Conservation (phyloP, 1,140 invertebrate species). For the Phocides pigmalion region DNA sequence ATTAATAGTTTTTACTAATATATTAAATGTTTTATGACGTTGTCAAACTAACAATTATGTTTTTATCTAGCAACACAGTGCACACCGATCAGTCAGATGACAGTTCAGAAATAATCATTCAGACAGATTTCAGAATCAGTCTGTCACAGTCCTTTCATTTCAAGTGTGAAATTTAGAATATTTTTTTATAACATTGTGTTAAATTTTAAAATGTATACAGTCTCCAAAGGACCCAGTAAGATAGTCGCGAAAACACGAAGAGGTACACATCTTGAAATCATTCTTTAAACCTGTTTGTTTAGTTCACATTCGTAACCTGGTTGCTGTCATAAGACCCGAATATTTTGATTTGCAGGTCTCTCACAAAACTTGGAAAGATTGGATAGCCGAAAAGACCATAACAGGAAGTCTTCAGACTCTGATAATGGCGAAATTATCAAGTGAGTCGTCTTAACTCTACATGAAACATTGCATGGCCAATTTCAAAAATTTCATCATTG, state of each 20-base stretch:
- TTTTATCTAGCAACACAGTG: not conserved
- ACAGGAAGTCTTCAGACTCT: constrained; percentile 85
- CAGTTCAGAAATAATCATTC: constrained; percentile 4
- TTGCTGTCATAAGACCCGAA: constrained; percentile 38
- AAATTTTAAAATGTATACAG: constrained; percentile 90
- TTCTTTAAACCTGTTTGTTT: constrained; percentile 14
- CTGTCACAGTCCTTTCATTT: constrained; percentile 34
- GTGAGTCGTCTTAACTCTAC: constrained; percentile 72
- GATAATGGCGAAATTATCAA: constrained; percentile 84
- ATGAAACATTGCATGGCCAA: constrained; percentile 53
- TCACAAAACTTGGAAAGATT: constrained; percentile 88
- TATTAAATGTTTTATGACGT: too few species aligned
- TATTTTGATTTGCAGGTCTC: constrained; percentile 83
- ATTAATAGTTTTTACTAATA: too few species aligned
- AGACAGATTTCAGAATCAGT: not conserved
- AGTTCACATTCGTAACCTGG: constrained; percentile 36
- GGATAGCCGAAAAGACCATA: constrained; percentile 87
- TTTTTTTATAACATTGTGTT: constrained; percentile 63
- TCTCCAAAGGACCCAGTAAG: constrained; percentile 93
- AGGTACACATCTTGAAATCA: constrained; percentile 83
- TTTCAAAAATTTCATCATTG: constrained; percentile 66
- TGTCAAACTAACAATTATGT: too few species aligned
- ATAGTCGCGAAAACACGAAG: constrained; percentile 93
- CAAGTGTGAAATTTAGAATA: constrained; percentile 42
- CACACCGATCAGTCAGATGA: not conserved